phyloP scores from a whole-genome alignment of 2,113 vertebrate genomes.

The Cyphomyrus plagiostoma region DNA sequence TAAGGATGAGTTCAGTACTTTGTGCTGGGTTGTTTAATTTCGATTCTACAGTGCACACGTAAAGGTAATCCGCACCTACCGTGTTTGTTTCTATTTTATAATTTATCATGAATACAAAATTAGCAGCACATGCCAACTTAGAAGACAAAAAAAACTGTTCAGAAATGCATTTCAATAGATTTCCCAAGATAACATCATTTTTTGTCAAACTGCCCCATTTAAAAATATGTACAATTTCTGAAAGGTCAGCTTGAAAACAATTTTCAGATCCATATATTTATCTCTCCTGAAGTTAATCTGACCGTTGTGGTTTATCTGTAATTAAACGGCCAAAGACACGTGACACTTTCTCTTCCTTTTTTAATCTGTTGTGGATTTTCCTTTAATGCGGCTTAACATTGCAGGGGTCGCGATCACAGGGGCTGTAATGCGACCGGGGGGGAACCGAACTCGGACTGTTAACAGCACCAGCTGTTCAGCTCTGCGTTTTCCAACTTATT shows the following conservation, averaged over 20 bases:
- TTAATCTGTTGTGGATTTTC: constrained; percentile 18
- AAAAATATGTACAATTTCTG: background rate
- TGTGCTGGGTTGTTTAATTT: background rate
- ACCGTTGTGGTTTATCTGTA: background rate
- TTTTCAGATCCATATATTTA: background rate
- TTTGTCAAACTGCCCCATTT: background rate
- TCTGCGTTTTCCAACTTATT: constrained; percentile 14
- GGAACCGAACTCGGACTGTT: background rate
- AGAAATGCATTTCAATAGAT: background rate
- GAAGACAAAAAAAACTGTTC: background rate
- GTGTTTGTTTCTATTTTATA: background rate
- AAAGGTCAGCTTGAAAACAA: background rate
- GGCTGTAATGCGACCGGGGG: background rate
- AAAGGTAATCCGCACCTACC: background rate
- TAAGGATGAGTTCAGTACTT: background rate
- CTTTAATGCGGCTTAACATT: constrained; percentile 12
- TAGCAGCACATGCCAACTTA: background rate
- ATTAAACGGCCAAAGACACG: background rate
- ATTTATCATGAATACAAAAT: background rate
- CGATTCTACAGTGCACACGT: background rate
- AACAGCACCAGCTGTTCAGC: constrained; percentile 16
- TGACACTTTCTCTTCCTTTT: constrained; percentile 8
- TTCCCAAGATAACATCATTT: background rate
- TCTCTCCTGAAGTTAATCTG: background rate
- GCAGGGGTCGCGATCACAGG: background rate